Evolutionary conservation across 2,797 vertebrate species (phyloP).

Genomic region (Urosaurus nigricauda): DNA sequence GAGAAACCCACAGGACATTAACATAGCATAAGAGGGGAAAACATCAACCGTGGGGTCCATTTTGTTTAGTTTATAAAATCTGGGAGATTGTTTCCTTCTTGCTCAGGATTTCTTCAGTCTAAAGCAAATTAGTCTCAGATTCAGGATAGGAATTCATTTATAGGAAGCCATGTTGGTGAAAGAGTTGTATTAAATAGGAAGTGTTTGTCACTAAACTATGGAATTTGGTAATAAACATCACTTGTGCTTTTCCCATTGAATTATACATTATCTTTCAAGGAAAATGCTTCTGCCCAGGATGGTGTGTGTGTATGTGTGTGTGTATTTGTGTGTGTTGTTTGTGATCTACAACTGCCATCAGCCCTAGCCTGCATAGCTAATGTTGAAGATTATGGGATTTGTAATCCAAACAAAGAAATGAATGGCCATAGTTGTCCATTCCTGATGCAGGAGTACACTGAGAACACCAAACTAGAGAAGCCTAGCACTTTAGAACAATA

Average conservation of each 20-base stretch:
- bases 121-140: not conserved
- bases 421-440: no score
- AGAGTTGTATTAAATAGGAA: not conserved
- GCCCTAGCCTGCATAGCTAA: no score
- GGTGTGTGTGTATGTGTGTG: no score
- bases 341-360: no score
- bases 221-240: not conserved
- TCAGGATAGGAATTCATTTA: not conserved
- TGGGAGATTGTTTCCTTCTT: not conserved
- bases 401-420: no score
- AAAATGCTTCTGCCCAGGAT: not conserved
- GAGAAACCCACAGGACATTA: not conserved
- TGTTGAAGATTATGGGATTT: no score
- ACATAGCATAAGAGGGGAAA: not conserved
- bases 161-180: not conserved
- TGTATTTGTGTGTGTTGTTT: no score
- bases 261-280: not conserved
- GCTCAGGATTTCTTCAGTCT: not conserved
- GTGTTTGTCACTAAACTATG: not conserved
- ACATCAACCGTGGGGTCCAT: not conserved
- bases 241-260: not conserved
- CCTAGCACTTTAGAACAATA: not conserved
- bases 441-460: not conserved
- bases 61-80: not conserved
- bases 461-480: not conserved